phyloP scores from a whole-genome alignment of 1,140 invertebrate species.

The Brachionus koreanus region DNA sequence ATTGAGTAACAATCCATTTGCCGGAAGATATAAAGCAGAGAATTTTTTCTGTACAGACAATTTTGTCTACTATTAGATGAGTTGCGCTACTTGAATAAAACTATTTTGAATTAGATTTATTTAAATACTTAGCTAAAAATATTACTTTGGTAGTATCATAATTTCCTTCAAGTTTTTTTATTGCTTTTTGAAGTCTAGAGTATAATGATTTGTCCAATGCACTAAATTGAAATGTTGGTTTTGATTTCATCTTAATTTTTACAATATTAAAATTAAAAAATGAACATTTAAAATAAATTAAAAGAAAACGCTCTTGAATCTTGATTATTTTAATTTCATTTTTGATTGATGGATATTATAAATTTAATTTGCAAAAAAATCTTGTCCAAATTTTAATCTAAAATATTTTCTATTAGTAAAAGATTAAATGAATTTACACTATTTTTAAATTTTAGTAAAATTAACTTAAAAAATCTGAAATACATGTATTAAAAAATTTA shows the following conservation, averaged over 20 bases:
- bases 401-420: too few species aligned
- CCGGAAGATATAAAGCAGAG: not conserved
- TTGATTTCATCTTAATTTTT: not conserved
- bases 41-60: constrained; percentile 15
- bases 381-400: too few species aligned
- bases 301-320: too few species aligned
- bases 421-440: too few species aligned
- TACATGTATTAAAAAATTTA: too few species aligned
- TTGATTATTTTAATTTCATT: too few species aligned
- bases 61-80: constrained; percentile 20
- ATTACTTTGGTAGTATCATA: constrained; percentile 24
- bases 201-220: not conserved
- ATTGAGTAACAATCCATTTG: constrained; percentile 22
- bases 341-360: too few species aligned
- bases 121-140: not conserved
- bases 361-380: too few species aligned
- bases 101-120: not conserved
- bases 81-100: not conserved
- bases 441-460: too few species aligned
- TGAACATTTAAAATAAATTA: too few species aligned
- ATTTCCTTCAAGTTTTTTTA: not conserved
- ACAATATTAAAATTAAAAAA: too few species aligned
- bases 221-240: constrained; percentile 31
- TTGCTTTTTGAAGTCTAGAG: not conserved
- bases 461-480: too few species aligned